These are phyloP conservation scores for Cephalotes varians DNA, from an alignment of 2,888 invertebrate species.

Conservation along the genomic window DNA sequence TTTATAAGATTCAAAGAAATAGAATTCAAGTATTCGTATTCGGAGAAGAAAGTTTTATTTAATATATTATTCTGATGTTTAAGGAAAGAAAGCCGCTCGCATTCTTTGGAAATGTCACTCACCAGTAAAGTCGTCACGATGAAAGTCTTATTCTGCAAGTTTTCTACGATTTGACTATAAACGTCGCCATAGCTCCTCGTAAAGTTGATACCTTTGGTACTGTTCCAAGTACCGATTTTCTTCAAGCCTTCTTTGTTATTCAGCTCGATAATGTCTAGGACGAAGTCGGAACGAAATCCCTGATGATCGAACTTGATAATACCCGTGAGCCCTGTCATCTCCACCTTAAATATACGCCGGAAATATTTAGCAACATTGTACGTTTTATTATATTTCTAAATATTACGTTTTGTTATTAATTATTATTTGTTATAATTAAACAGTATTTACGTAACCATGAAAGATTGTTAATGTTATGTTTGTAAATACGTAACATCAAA, in stretches of 20 bases:
- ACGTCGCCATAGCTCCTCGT: conserved; percentile 94
- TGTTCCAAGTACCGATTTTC: conserved; percentile 96
- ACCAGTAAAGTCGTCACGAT: conserved; percentile 97
- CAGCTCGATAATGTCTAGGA: conserved; percentile 96
- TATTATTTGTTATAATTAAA: conserved; percentile 2
- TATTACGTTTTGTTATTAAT: not conserved
- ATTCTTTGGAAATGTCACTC: conserved; percentile 83
- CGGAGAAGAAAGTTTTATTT: not conserved
- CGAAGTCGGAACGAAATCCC: conserved; percentile 96
- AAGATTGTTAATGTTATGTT: conserved; percentile 6
- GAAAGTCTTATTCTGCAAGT: conserved; percentile 96
- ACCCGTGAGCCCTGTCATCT: conserved; percentile 97
- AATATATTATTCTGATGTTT: conserved; percentile 4
- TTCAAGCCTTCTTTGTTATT: conserved; percentile 92
- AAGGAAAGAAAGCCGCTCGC: not conserved
- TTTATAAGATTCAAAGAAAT: not conserved
- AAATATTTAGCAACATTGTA: conserved; percentile 12
- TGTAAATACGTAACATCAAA: not conserved
- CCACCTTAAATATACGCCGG: conserved; percentile 88
- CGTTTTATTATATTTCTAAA: not conserved
- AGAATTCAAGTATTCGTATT: not conserved
- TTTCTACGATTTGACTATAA: conserved; percentile 95
- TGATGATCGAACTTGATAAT: conserved; percentile 97
- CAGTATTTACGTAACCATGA: not conserved
- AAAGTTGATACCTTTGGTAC: conserved; percentile 95